Conservation (phyloP, 2,113 vertebrate species). For the Poicephalus gulielmi region DNA sequence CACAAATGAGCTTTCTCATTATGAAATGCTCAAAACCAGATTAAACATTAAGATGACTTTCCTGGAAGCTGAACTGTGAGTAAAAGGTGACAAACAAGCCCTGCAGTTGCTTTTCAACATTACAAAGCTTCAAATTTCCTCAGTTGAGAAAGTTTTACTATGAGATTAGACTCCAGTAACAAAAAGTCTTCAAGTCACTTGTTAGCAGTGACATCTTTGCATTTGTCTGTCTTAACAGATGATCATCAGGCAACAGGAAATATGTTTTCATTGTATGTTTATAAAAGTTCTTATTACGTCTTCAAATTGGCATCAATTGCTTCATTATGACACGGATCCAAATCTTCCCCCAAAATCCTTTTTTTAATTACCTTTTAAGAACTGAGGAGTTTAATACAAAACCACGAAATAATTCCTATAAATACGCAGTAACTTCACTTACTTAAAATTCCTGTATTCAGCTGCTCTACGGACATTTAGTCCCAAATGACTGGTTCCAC, state of each 20-base stretch:
- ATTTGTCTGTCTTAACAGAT: not conserved
- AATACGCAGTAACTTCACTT: not conserved
- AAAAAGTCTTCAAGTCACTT: not conserved
- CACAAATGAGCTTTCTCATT: not conserved
- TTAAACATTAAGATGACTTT: not conserved
- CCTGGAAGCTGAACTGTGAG: not conserved
- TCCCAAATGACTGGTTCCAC: slow-evolving; percentile 25
- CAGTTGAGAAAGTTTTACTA: not conserved
- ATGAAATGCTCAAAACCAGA: not conserved
- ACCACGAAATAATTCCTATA: accelerated
- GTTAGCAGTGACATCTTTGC: not conserved
- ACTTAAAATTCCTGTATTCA: not conserved
- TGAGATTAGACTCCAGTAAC: not conserved
- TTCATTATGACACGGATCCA: not conserved
- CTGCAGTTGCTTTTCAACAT: not conserved
- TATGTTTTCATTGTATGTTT: not conserved
- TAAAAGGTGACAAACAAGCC: not conserved
- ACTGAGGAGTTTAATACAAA: not conserved
- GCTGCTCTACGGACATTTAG: slow-evolving; percentile 24
- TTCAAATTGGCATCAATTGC: not conserved
- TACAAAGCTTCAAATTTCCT: not conserved
- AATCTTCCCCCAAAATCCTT: not conserved
- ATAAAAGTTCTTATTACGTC: not conserved
- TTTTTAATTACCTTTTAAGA: not conserved
- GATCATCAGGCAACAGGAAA: not conserved